These are phyloP conservation scores for Hydrolagus colliei DNA, from an alignment of 2,797 vertebrate genomes.

Conservation along the genomic window DNA sequence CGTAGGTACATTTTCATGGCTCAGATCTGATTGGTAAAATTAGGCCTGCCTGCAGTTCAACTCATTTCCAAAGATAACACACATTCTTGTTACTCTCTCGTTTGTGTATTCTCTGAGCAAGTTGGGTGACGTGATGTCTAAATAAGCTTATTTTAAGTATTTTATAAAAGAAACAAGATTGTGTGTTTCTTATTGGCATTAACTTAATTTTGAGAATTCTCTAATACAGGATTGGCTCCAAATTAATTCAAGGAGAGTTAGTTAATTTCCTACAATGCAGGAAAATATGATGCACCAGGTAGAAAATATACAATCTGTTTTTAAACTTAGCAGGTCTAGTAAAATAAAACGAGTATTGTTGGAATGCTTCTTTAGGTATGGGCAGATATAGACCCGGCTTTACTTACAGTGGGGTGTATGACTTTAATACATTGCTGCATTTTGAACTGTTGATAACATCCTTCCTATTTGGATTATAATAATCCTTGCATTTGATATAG, in stretches of 20 bases:
- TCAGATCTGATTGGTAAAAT: neutral
- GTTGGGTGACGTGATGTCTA: neutral
- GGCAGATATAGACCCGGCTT: too few species aligned
- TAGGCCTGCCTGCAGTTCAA: neutral
- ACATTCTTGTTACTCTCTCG: neutral
- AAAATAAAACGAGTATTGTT: too few species aligned
- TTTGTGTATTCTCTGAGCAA: neutral
- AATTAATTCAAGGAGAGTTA: neutral
- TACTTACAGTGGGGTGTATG: too few species aligned
- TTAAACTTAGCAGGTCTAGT: too few species aligned
- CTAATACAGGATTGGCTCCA: neutral
- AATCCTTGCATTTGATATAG: too few species aligned
- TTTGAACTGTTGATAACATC: conserved; percentile 2
- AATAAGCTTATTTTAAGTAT: neutral
- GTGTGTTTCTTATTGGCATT: neutral
- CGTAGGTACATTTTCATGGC: neutral
- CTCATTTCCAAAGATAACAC: neutral
- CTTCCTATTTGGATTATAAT: neutral
- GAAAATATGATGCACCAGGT: too few species aligned
- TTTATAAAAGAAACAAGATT: neutral
- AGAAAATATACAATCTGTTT: too few species aligned
- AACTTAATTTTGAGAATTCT: neutral
- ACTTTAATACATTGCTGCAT: neutral
- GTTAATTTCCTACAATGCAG: too few species aligned
- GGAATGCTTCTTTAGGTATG: too few species aligned